Conservation (phyloP, 2,797 vertebrate genomes). For the Danio choprae region DNA sequence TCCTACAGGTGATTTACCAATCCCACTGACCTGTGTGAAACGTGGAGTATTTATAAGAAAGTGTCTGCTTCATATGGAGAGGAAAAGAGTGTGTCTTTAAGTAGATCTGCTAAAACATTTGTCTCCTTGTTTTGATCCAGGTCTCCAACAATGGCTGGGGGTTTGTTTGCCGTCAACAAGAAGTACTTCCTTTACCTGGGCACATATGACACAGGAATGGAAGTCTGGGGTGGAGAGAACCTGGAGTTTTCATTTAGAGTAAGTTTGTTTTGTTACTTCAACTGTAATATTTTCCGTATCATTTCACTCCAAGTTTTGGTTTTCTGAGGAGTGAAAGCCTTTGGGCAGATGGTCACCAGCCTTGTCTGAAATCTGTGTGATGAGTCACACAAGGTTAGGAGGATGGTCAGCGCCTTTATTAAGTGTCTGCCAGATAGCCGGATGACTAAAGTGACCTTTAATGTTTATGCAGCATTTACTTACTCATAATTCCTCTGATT, state of each 20-base stretch:
- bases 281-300: neutral
- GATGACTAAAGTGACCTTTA: slow-evolving; percentile 34
- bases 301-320: neutral
- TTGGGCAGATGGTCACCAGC: neutral
- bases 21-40: too few relatives aligned
- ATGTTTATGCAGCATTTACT: slow-evolving; percentile 32
- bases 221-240: slow-evolving; percentile 99
- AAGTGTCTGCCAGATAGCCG: slow-evolving; percentile 21
- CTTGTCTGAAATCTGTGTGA: slow-evolving; percentile 1
- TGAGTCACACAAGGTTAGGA: slow-evolving; percentile 7
- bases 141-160: slow-evolving; percentile 98
- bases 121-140: slow-evolving; percentile 67
- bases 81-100: too few relatives aligned
- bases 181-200: slow-evolving; percentile 95
- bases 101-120: neutral
- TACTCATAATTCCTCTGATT: slow-evolving; percentile 27
- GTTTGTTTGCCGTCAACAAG: slow-evolving; percentile 92
- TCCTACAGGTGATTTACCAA: too few relatives aligned
- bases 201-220: slow-evolving; percentile 99
- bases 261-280: slow-evolving; percentile 51
- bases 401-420: neutral
- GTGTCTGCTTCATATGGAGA: too few relatives aligned
- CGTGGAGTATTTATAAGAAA: too few relatives aligned
- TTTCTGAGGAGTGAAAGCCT: neutral
- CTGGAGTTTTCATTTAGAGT: slow-evolving; percentile 98